Evolutionary conservation across 2,113 vertebrate species (phyloP).

Genomic region (Pelusios castaneus): DNA sequence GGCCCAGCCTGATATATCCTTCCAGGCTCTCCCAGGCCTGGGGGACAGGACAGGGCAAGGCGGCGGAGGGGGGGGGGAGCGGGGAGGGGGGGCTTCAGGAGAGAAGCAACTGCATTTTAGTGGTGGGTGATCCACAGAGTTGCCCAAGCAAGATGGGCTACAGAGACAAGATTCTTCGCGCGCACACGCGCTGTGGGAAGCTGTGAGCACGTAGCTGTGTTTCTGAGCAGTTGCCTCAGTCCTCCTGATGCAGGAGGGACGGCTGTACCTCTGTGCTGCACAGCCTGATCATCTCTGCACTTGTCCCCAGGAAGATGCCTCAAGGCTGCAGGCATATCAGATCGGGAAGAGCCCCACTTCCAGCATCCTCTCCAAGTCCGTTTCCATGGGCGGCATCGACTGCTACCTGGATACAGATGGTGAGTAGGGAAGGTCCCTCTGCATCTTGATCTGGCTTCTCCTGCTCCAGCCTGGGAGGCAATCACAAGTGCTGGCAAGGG

Average conservation of each 20-base stretch:
- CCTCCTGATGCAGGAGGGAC: no score
- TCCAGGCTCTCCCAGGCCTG: not conserved
- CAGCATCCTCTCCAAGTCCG: constrained; percentile 71
- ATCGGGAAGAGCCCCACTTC: not conserved
- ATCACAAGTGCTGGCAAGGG: not conserved
- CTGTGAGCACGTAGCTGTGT: not conserved
- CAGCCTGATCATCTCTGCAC: not conserved
- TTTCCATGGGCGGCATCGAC: constrained; percentile 72
- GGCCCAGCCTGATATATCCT: not conserved
- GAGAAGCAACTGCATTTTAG: not conserved
- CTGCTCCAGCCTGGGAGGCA: not conserved
- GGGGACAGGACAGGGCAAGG: no score
- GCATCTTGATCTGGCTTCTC: not conserved
- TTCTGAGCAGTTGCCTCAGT: not conserved
- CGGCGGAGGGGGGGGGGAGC: no score
- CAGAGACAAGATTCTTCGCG: not conserved
- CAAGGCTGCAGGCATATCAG: not conserved
- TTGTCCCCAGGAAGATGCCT: not conserved
- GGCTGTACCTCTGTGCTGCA: no score
- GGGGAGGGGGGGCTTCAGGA: no score
- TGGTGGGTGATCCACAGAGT: not conserved
- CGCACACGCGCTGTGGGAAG: not conserved
- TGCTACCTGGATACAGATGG: constrained; percentile 49
- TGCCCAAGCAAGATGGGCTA: not conserved
- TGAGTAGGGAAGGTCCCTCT: constrained; percentile 38